Evolutionary conservation across 2,113 vertebrate species (phyloP).

Genomic region (Heteronetta atricapilla): DNA sequence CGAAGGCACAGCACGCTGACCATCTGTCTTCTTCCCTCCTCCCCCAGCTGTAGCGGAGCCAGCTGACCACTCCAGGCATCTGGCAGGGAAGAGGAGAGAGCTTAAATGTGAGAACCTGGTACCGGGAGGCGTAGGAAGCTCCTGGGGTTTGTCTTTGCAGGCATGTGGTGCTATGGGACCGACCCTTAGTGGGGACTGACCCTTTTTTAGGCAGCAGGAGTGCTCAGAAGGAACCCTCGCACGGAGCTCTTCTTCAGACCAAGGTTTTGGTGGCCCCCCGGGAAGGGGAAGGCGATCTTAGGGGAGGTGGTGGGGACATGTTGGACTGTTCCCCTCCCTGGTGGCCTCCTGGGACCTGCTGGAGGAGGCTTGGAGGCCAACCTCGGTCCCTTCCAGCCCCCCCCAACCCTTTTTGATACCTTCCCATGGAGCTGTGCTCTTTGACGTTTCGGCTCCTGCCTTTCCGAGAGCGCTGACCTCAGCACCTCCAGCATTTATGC

Average conservation of each 20-base stretch:
- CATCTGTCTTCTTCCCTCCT: constrained; percentile 5
- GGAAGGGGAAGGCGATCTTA: too few species aligned
- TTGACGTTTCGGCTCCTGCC: neutral
- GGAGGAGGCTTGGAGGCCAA: neutral
- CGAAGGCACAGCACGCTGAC: neutral
- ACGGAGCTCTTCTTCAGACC: neutral
- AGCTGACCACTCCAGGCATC: neutral
- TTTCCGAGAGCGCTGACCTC: neutral
- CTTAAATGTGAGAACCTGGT: neutral
- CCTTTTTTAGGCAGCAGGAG: neutral
- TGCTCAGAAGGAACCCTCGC: neutral
- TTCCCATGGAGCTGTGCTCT: neutral
- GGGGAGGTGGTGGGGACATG: neutral
- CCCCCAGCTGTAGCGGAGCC: neutral
- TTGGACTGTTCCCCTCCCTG: neutral
- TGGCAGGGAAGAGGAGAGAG: neutral
- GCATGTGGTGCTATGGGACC: neutral
- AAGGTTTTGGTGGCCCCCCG: neutral
- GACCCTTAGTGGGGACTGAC: neutral
- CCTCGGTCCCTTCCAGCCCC: neutral
- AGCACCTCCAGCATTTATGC: neutral
- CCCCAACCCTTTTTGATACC: neutral
- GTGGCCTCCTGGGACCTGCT: neutral
- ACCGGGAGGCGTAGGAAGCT: neutral
- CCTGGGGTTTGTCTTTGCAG: neutral